Evolutionary conservation across 2,113 vertebrate genomes (phyloP).

Genomic region (Triplophysa siluroides): DNA sequence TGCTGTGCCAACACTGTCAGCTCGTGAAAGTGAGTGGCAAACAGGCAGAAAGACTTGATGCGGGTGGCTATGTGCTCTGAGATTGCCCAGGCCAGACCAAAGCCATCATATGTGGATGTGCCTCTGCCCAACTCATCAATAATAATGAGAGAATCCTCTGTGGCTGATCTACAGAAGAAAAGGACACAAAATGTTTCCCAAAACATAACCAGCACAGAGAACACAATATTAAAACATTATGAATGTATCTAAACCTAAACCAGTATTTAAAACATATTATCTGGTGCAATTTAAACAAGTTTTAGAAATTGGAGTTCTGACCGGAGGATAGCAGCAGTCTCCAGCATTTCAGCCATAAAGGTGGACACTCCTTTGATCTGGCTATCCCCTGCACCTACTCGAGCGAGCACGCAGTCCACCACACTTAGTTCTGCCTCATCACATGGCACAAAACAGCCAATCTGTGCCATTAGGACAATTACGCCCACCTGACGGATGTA

Average conservation of each 20-base stretch:
- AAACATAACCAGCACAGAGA: not conserved
- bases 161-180: constrained; percentile 80
- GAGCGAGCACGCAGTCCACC: constrained; percentile 89
- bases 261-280: too few relatives aligned
- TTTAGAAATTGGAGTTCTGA: constrained; percentile 57
- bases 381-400: constrained; percentile 96
- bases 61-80: constrained; percentile 89
- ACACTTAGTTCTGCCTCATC: constrained; percentile 89
- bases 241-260: not conserved
- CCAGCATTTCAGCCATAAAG: constrained; percentile 98
- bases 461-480: constrained; percentile 95
- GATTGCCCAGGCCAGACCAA: constrained; percentile 97
- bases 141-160: constrained; percentile 92
- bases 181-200: not conserved
- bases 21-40: constrained; percentile 97
- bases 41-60: constrained; percentile 90
- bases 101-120: constrained; percentile 96
- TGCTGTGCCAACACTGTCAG: constrained; percentile 88
- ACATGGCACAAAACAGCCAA: constrained; percentile 96
- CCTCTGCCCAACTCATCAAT: constrained; percentile 96
- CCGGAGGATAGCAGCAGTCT: constrained; percentile 94
- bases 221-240: not conserved
- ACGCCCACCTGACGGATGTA: constrained; percentile 97
- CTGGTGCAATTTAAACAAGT: too few relatives aligned
- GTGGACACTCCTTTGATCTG: constrained; percentile 97